Evolutionary conservation across 2,888 invertebrate species (phyloP), one percentile per base, ranked within the genome.

Genomic region (Synanthedon andrenaeformis): DNA sequence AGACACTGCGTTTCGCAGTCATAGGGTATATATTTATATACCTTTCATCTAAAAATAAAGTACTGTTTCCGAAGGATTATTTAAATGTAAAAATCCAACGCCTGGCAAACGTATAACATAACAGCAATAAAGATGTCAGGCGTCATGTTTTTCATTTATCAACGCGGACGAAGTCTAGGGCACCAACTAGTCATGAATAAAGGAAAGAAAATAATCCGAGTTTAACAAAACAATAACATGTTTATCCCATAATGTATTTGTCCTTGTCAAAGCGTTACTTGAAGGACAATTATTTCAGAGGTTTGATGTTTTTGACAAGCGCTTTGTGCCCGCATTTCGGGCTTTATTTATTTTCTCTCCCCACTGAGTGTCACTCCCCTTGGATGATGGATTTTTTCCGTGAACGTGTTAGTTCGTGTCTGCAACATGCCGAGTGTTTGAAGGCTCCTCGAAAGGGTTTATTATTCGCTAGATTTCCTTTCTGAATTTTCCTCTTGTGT

Each of bases 241-340:
- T 53, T 54, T 57, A 59, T 49, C 14, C 55, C 54, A 59, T 55
- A 57, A 55, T 54, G 58, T 55, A 60, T 61, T 59, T 58, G 59
- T 58, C 60, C 54, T 51, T 57, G 59, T 59, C 58, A 41, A 45
- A 45, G 45, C 45, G 13, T 45, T 45, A 51, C 56, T 57, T 52
- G 55, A 17, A 55, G 55, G 57, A 55, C 62, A 66, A 66, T 66
- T 64, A 66, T 63, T 60, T 62, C 62, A 61, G 62, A 64, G 64
- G 60, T 60, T 63, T 59, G 58, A 62, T 69, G 67, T 62, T 61
- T 65, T 62, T 67, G 72, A 69, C 69, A 66, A 59, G 63, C 59
- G 60, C 61, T 70, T 69, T 69, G 67, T 66, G 55, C 53, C 54
- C 53, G 53, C 52, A 58, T 57, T 60, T 56, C 51, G 51, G 53